Evolutionary conservation across 1,140 invertebrate genomes (phyloP).

Genomic region (Drosophila subobscura): DNA sequence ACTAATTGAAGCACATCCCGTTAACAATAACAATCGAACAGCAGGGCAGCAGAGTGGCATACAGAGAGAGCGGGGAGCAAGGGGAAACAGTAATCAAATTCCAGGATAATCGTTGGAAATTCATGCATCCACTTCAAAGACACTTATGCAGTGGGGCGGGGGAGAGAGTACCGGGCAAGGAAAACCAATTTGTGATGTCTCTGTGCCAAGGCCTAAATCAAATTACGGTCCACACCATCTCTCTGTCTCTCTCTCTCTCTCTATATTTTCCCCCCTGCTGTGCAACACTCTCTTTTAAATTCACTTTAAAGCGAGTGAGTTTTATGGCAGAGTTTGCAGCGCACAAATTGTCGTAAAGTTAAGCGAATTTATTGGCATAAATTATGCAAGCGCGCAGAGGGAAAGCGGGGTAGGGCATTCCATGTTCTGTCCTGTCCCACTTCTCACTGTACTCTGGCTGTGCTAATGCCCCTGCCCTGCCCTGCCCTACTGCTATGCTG

Average conservation of each 20-base stretch:
- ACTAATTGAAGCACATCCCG: conserved; percentile 66
- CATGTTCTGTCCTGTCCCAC: conserved; percentile 5
- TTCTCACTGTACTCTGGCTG: background rate
- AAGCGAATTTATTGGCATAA: conserved; percentile 82
- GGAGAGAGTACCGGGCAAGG: no score
- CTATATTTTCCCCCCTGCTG: background rate
- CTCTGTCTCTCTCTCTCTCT: background rate
- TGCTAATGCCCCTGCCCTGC: background rate
- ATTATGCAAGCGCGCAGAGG: conserved; percentile 62
- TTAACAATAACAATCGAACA: conserved; percentile 44
- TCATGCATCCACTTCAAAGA: conserved; percentile 60
- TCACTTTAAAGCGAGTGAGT: conserved; percentile 47
- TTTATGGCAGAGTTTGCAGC: conserved; percentile 74
- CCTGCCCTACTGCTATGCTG: background rate
- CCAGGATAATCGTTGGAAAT: conserved; percentile 59
- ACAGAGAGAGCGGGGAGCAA: background rate
- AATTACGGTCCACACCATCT: conserved; percentile 41
- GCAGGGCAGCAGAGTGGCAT: background rate
- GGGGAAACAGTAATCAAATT: conserved; percentile 55
- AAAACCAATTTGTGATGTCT: conserved; percentile 55
- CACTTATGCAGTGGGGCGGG: background rate
- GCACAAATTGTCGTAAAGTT: conserved; percentile 81
- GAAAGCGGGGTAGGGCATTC: background rate
- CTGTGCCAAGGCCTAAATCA: conserved; percentile 39
- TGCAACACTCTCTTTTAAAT: background rate